phyloP scores from a whole-genome alignment of 2,888 invertebrate genomes.

The Meiosimyza decipiens region DNA sequence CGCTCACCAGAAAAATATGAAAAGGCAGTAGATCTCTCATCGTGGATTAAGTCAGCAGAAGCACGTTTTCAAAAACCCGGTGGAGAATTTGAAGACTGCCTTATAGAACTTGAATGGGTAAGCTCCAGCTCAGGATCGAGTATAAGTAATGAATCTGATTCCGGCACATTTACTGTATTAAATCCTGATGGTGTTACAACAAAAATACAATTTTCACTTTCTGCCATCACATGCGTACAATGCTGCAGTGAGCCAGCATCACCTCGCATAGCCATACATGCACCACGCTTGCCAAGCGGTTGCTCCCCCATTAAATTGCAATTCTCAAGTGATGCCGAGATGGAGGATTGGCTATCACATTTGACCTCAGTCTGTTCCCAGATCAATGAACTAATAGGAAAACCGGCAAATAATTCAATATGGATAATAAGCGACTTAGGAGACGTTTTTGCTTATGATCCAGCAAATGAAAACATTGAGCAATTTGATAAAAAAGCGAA shows the following conservation, averaged over 20 bases:
- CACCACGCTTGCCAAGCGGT: slow-evolving; percentile 70
- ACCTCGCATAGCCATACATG: slow-evolving; percentile 80
- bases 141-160: slow-evolving; percentile 72
- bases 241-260: slow-evolving; percentile 84
- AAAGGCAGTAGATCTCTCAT: slow-evolving; percentile 84
- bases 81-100: slow-evolving; percentile 77
- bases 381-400: slow-evolving; percentile 76
- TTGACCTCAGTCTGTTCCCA: slow-evolving; percentile 82
- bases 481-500: slow-evolving; percentile 68
- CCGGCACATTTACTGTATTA: slow-evolving; percentile 80
- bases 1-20: slow-evolving; percentile 74
- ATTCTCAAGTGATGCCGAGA: slow-evolving; percentile 84
- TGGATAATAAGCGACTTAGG: slow-evolving; percentile 85
- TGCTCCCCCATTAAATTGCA: slow-evolving; percentile 77
- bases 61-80: slow-evolving; percentile 74
- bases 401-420: slow-evolving; percentile 77
- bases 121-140: slow-evolving; percentile 57
- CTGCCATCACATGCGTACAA: slow-evolving; percentile 81
- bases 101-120: slow-evolving; percentile 86
- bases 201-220: slow-evolving; percentile 78
- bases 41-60: slow-evolving; percentile 88
- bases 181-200: slow-evolving; percentile 82
- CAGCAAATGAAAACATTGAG: slow-evolving; percentile 72
- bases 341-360: slow-evolving; percentile 90
- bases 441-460: slow-evolving; percentile 85